Evolutionary conservation across 2,797 vertebrate species (phyloP).

Genomic region (Gephyroberyx darwinii): DNA sequence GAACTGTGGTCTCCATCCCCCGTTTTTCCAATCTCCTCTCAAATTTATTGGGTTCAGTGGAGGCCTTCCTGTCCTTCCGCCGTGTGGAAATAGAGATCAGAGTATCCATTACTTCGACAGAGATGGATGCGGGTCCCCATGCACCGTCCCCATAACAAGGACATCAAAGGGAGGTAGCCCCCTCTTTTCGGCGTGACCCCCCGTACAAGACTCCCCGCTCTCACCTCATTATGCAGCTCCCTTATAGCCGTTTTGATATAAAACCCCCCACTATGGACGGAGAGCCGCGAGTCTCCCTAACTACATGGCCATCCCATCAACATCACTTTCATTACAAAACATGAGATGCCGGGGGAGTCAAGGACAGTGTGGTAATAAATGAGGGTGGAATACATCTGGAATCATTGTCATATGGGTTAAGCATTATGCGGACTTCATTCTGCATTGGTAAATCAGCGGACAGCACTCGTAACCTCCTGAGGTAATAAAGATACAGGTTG

Average conservation of each 20-base stretch:
- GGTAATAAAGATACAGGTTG: conserved; percentile 85
- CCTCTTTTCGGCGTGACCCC: conserved; percentile 86
- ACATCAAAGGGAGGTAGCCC: conserved; percentile 87
- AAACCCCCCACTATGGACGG: conserved; percentile 82
- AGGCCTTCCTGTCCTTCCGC: conserved; percentile 88
- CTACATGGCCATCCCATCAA: conserved; percentile 88
- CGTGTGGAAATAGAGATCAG: conserved; percentile 87
- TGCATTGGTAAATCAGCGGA: conserved; percentile 87
- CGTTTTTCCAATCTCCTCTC: conserved; percentile 88
- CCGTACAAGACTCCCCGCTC: conserved; percentile 83
- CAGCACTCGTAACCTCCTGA: conserved; percentile 82
- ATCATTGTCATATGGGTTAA: conserved; percentile 88
- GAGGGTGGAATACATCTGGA: conserved; percentile 89
- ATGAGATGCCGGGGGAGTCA: conserved; percentile 88
- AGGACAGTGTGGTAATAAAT: conserved; percentile 88
- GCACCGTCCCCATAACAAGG: conserved; percentile 85
- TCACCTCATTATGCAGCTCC: conserved; percentile 88
- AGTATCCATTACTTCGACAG: conserved; percentile 89
- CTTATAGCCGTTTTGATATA: conserved; percentile 88
- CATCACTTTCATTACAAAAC: conserved; percentile 91
- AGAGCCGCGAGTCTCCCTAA: conserved; percentile 81
- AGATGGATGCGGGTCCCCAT: conserved; percentile 86
- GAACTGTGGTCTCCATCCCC: conserved; percentile 82
- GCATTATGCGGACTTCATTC: conserved; percentile 85
- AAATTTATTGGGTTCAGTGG: conserved; percentile 91